These are phyloP conservation scores for Myocastor coypus DNA, from an alignment of 2,113 vertebrate species.

Conservation along the genomic window DNA sequence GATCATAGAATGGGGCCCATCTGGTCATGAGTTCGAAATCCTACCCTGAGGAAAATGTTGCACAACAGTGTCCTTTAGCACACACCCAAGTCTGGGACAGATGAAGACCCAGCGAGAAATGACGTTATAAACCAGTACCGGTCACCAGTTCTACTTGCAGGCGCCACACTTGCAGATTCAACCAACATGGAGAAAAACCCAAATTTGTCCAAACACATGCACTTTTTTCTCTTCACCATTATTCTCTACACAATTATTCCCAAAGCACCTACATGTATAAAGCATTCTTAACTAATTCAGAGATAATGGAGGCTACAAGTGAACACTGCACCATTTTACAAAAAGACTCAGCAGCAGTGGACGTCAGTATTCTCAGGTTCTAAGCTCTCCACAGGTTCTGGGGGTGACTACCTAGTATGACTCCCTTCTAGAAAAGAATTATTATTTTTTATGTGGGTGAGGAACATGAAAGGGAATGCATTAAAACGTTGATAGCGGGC, in stretches of 20 bases:
- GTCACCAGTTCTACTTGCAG: neutral
- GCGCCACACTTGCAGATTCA: neutral
- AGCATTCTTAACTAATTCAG: neutral
- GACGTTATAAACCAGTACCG: neutral
- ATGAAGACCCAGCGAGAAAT: neutral
- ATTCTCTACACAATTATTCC: neutral
- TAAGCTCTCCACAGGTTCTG: neutral
- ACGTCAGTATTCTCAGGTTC: neutral
- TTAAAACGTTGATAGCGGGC: neutral
- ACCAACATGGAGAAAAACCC: neutral
- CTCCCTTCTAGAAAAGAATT: conserved; percentile 13
- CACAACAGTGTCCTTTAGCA: neutral
- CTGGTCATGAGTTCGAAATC: neutral
- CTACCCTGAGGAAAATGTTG: neutral
- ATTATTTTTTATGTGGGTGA: neutral
- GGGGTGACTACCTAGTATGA: neutral
- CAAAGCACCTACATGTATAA: neutral
- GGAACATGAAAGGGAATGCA: conserved; percentile 4
- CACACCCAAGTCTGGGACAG: neutral
- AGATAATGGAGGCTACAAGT: neutral
- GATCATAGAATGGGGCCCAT: neutral
- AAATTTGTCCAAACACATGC: neutral
- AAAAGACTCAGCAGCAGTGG: neutral
- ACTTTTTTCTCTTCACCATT: neutral
- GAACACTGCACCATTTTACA: neutral